Evolutionary conservation across 2,888 invertebrate species (phyloP), one percentile per base, ranked within the genome.

Genomic region (Caenorhabditis drosophilae): DNA sequence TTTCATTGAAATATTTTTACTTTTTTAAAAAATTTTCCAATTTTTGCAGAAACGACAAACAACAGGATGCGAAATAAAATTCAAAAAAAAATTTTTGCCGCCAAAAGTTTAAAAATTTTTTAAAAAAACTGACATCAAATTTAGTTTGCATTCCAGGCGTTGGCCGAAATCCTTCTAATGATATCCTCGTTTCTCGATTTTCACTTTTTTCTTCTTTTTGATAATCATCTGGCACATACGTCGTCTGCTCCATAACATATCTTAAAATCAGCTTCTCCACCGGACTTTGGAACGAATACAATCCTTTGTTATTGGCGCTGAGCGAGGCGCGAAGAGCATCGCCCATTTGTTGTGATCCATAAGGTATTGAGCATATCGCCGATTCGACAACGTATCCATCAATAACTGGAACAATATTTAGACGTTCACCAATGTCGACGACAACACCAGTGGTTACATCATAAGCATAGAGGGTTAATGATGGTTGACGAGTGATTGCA

Each of bases 361-460:
- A 87, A 0, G 87, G 85, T 59, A 87, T 84, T n/a, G 86, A 84
- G 15, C 86, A 85, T 20, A 87, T 85, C 12, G 87, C 87, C 36
- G 84, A 85, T 66, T 87, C 87, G 20, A 86, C 84, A 22, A 86
- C 84, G 64, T 86, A 86, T 44, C 85, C 88, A 79, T 88, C 87
- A 74, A 86, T 87, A 36, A 88, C 85, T 22, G 88, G 87, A 35
- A 88, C 83, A 35, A 88, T 86, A 69, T 88, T 87, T 54, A 87
- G 84, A 58, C 87, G 80, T 67, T 88, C 87, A 25, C 88, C 88
- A 48, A 88, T 85, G 77, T 88, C 88, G 18, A 88, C 87, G 27
- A 88, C 86, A 47, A 88, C 86, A 20, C 88, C 88, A 9, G 88
- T 87, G 3, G 86, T 87, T 23, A 87, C 85, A 59, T 86, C 87